Evolutionary conservation across 2,888 invertebrate species (phyloP).

Genomic region (Chromoteleia sp.): DNA sequence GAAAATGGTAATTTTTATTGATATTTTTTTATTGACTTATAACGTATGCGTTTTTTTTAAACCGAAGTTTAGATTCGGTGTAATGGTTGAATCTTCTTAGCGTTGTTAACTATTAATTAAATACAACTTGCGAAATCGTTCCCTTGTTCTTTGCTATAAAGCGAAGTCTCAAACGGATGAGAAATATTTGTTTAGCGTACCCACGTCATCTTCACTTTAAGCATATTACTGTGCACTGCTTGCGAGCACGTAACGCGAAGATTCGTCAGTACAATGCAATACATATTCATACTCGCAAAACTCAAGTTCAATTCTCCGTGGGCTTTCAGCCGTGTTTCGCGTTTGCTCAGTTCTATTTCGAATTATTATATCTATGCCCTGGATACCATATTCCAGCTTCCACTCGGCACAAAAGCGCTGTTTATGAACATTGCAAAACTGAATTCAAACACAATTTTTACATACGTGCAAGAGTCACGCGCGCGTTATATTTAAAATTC

Average conservation of each 20-base stretch:
- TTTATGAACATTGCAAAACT: slow-evolving; percentile 29
- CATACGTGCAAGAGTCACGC: neutral
- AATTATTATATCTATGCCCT: slow-evolving; percentile 47
- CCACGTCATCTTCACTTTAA: slow-evolving; percentile 37
- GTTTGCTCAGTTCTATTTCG: slow-evolving; percentile 42
- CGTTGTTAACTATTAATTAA: neutral
- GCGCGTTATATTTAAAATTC: no score
- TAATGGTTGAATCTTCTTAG: no score
- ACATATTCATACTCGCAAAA: slow-evolving; percentile 72
- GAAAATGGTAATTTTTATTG: no score
- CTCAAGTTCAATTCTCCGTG: slow-evolving; percentile 62
- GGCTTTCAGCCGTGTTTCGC: slow-evolving; percentile 56
- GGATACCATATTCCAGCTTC: slow-evolving; percentile 16
- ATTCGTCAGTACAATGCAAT: slow-evolving; percentile 50
- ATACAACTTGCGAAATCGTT: neutral
- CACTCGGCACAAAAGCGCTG: slow-evolving; percentile 24
- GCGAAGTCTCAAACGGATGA: slow-evolving; percentile 7
- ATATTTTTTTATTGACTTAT: no score
- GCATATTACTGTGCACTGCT: slow-evolving; percentile 42
- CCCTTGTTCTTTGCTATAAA: neutral
- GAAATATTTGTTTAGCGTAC: slow-evolving; percentile 26
- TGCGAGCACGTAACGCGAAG: slow-evolving; percentile 23
- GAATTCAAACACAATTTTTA: slow-evolving; percentile 13
- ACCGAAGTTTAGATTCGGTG: no score
- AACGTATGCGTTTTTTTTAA: no score